These are phyloP conservation scores for Ascidia mentula DNA, from an alignment of 23 tunicate species.

Conservation along the genomic window DNA sequence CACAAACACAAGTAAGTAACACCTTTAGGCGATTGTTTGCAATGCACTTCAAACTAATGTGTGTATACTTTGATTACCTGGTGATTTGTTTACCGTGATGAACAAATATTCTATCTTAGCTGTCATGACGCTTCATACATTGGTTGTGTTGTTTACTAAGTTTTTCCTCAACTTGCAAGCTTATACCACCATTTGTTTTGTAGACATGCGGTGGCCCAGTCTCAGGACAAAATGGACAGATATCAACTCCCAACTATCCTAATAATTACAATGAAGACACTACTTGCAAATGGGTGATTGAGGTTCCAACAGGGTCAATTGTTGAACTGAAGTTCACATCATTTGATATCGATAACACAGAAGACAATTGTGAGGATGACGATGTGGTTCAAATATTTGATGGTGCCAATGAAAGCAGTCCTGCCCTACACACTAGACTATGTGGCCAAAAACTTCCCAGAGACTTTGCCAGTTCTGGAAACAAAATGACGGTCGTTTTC, in stretches of 20 bases:
- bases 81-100: too few relatives aligned
- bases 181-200: not conserved
- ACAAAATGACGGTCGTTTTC: not conserved
- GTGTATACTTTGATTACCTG: too few relatives aligned
- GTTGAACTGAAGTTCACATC: slow-evolving; percentile 6
- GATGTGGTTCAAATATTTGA: slow-evolving; percentile 9
- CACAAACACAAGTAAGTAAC: not conserved
- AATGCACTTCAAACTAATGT: not conserved
- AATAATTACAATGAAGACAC: not conserved
- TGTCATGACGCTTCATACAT: not conserved
- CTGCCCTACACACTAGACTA: not conserved
- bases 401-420: slow-evolving; percentile 2
- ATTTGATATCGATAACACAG: not conserved
- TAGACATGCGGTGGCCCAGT: not conserved
- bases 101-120: not conserved
- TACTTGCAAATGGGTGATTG: slow-evolving; percentile 24
- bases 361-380: not conserved
- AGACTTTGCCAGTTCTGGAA: slow-evolving; percentile 6
- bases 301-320: not conserved
- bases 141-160: too few relatives aligned
- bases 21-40: not conserved
- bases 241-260: slow-evolving; percentile 1
- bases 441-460: not conserved
- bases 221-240: not conserved
- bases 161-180: too few relatives aligned